These are phyloP conservation scores for Lithophane socia DNA, from an alignment of 2,888 invertebrate genomes.

Conservation along the genomic window DNA sequence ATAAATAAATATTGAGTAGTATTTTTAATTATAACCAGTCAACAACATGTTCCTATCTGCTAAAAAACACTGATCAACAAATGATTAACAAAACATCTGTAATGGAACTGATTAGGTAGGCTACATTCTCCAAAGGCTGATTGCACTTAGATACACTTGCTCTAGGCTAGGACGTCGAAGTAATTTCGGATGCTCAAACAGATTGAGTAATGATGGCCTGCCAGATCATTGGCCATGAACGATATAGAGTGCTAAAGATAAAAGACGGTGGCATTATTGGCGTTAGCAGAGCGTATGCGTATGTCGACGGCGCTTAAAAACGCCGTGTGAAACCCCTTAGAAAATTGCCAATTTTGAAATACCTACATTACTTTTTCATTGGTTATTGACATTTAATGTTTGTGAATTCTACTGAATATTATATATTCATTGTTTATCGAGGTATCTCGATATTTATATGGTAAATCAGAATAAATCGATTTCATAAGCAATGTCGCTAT, in stretches of 20 bases:
- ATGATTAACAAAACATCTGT: not conserved
- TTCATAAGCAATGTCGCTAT: not conserved
- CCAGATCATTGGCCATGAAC: conserved; percentile 3
- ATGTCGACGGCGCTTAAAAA: too few relatives aligned
- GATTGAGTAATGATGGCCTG: conserved; percentile 33
- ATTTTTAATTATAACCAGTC: too few relatives aligned
- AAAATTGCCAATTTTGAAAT: not conserved
- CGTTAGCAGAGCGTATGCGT: not conserved
- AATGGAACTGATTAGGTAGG: conserved; percentile 1
- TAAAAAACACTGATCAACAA: not conserved
- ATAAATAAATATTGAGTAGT: not conserved
- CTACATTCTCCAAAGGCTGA: conserved; percentile 15
- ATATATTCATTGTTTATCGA: not conserved
- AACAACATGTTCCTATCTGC: not conserved
- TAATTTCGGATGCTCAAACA: conserved; percentile 32
- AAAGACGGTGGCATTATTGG: not conserved
- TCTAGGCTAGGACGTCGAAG: conserved; percentile 24
- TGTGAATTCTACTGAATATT: not conserved
- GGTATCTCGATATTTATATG: not conserved
- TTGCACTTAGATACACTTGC: conserved; percentile 20
- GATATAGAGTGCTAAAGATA: conserved; percentile 1
- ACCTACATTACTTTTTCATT: not conserved
- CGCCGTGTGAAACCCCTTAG: not conserved
- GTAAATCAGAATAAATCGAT: conserved; percentile 7
- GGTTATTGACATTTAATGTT: not conserved